phyloP scores from a whole-genome alignment of 2,888 invertebrate species.

The Drosophila eohydei region DNA sequence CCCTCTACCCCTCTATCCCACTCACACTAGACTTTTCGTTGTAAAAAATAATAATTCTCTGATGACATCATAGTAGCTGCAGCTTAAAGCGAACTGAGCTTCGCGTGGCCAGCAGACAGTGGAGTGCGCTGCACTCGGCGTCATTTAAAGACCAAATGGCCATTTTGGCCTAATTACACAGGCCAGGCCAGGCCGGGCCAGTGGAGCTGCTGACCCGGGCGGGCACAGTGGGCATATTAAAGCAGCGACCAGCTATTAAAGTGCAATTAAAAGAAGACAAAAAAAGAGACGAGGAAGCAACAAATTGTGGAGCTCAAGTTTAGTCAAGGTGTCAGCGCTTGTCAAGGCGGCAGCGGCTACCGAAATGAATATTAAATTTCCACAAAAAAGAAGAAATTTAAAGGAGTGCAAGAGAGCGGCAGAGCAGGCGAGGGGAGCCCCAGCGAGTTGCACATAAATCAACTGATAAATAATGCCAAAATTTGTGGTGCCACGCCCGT shows the following conservation, averaged over 20 bases:
- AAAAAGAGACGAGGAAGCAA: background rate
- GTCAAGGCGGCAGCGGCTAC: conserved; percentile 71
- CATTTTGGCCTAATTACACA: conserved; percentile 54
- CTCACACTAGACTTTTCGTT: background rate
- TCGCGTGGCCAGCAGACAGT: conserved; percentile 4
- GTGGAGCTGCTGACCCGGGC: conserved; percentile 19
- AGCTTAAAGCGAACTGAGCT: conserved; percentile 16
- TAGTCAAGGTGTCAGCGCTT: conserved; percentile 78
- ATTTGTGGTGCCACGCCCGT: conserved; percentile 68
- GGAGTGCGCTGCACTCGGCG: conserved; percentile 19
- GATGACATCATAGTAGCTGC: conserved; percentile 22
- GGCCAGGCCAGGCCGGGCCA: conserved; percentile 7
- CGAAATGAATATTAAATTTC: conserved; percentile 78
- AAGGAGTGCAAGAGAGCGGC: conserved; percentile 11
- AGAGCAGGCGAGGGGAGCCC: background rate
- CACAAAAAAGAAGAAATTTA: conserved; percentile 24
- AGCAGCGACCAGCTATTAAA: conserved; percentile 67
- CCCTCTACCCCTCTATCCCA: background rate
- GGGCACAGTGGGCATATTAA: conserved; percentile 65
- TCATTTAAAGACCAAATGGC: conserved; percentile 37
- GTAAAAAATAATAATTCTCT: conserved; percentile 1
- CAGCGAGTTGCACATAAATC: conserved; percentile 60
- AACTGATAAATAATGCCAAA: conserved; percentile 72
- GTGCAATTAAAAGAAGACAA: conserved; percentile 64
- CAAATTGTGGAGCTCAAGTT: conserved; percentile 61